Evolutionary conservation across 92 coral and sea anemone genomes (phyloP).

Genomic region (Desmophyllum pertusum): DNA sequence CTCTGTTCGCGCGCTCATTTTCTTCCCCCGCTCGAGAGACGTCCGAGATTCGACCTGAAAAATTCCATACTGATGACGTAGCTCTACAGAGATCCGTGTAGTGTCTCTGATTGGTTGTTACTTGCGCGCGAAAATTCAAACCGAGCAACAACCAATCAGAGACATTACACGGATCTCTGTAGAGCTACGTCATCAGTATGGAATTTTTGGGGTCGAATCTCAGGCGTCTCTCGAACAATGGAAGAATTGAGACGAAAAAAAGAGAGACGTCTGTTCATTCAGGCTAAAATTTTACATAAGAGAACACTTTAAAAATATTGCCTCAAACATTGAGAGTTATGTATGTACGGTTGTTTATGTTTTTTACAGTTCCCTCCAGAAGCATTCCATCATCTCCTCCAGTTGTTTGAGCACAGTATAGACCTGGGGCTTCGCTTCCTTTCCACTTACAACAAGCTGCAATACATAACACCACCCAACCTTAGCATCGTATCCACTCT

Average conservation of each 20-base stretch:
- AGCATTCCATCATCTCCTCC: constrained; percentile 61
- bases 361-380: constrained; percentile 68
- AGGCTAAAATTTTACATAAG: too few relatives aligned
- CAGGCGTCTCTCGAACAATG: too few relatives aligned
- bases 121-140: background rate
- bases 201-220: too few relatives aligned
- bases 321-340: background rate
- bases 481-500: constrained; percentile 77
- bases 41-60: background rate
- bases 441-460: constrained; percentile 62
- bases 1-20: too few relatives aligned
- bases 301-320: background rate
- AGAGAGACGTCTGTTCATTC: too few relatives aligned
- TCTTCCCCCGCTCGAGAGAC: too few relatives aligned
- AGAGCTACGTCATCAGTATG: too few relatives aligned
- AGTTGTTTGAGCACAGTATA: constrained; percentile 75
- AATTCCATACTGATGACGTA: background rate
- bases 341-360: background rate
- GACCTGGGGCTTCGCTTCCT: constrained; percentile 83
- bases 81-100: background rate
- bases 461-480: constrained; percentile 70
- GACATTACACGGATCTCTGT: too few relatives aligned
- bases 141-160: background rate
- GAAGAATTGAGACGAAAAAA: too few relatives aligned
- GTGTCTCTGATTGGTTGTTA: background rate